Conservation (phyloP, 2,888 invertebrate species). For the Strigamia transsilvanica region DNA sequence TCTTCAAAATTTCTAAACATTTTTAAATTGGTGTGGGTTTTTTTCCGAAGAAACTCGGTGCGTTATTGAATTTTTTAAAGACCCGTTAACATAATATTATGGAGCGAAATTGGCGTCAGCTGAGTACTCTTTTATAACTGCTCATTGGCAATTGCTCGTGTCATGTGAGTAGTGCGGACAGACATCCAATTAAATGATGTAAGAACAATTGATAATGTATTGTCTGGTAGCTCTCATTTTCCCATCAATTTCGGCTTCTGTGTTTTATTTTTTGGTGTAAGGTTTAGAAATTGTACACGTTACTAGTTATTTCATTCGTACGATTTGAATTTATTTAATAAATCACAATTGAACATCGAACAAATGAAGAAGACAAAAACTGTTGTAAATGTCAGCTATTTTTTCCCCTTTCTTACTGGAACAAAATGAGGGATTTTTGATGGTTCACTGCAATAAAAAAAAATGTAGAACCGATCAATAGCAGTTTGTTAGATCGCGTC, state of each 20-base stretch:
- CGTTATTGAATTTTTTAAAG: neutral
- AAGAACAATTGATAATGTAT: slow-evolving; percentile 10
- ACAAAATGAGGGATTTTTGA: neutral
- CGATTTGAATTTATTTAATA: too few relatives aligned
- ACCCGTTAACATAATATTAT: neutral
- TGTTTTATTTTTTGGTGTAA: neutral
- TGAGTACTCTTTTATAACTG: neutral
- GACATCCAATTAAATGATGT: slow-evolving; percentile 6
- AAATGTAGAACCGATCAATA: slow-evolving; percentile 8
- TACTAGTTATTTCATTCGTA: too few relatives aligned
- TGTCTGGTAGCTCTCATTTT: neutral
- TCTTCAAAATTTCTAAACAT: neutral
- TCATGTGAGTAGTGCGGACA: neutral
- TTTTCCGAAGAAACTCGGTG: neutral
- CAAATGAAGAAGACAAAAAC: too few relatives aligned
- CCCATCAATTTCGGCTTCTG: neutral
- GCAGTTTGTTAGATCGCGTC: neutral
- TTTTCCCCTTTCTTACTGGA: too few relatives aligned
- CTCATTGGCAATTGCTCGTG: neutral
- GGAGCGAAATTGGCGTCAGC: neutral
- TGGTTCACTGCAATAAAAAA: neutral
- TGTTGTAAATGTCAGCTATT: too few relatives aligned
- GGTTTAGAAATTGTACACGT: too few relatives aligned
- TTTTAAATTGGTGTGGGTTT: neutral
- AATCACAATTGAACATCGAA: too few relatives aligned